A percentile compares a stretch with the other conserved stretches of the same genome.
Conservation (phyloP, 2,113 vertebrate species). For the Elanoides forficatus region DNA sequence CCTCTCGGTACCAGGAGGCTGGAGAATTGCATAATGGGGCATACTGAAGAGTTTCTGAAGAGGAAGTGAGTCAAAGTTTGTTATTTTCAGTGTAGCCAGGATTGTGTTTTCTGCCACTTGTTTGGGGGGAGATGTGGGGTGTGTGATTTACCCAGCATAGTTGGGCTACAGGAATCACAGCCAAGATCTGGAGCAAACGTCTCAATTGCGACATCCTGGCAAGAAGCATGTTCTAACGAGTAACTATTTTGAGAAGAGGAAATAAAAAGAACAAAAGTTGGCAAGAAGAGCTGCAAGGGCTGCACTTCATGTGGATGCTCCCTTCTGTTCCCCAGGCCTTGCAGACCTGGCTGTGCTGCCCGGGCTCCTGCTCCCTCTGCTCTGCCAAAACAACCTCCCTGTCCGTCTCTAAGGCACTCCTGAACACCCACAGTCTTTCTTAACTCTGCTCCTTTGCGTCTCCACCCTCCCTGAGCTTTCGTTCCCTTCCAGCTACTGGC, state of each 20-base stretch:
- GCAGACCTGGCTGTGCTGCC: background rate
- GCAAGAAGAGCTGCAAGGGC: background rate
- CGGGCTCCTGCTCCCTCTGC: background rate
- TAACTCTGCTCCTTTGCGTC: background rate
- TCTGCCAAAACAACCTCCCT: background rate
- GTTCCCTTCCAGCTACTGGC: background rate
- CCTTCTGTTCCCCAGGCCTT: background rate
- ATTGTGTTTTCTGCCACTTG: background rate
- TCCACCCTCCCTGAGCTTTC: background rate
- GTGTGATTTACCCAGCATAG: background rate
- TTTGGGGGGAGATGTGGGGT: no score
- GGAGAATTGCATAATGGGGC: background rate
- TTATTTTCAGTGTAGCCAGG: background rate
- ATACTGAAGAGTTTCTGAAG: background rate
- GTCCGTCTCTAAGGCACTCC: background rate
- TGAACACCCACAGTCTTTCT: background rate
- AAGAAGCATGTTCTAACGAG: conserved; percentile 42
- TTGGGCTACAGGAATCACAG: background rate
- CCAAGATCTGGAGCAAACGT: conserved; percentile 34
- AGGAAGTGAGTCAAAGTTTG: conserved; percentile 38
- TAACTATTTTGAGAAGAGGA: conserved; percentile 30
- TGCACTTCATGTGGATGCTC: background rate
- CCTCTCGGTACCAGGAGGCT: background rate
- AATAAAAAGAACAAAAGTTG: background rate
- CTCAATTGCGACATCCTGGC: conserved; percentile 33